Evolutionary conservation across 2,797 vertebrate species (phyloP), one percentile per base, ranked within the genome.

Genomic region (Enteromius mattozi): DNA sequence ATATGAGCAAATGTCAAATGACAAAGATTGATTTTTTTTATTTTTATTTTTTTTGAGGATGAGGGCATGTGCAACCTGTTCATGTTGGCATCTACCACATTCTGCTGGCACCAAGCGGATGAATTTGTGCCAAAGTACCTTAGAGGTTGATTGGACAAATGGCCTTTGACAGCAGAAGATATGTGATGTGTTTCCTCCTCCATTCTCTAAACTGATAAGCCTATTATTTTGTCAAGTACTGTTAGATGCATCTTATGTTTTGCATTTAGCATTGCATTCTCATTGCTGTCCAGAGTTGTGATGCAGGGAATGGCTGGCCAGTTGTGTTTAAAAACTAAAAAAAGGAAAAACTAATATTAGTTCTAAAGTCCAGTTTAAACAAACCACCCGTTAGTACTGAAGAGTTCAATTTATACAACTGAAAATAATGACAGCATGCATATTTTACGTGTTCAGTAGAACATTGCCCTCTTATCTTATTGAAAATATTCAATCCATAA

Each of bases 131-230:
- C 75, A 40, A 8, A 61, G 35, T 42, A 59, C 14, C 54, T 14
- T 24, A 16, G 3, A 59, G 75, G 59, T 40, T 77, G 35, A 59
- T 24, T 77, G 54, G 35, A 77, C n/a, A 77, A 77, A 77, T 59
- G 13, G 21, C 51, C 51, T 59, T 59, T 76, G 51, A 9, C 51
- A 77, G 14, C 51, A 59, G 37, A 59, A 24, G 21, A 77, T 35
- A 54, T n/a, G 49, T 13, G 33, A 75, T 13, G 19, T 7, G 30
- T 35, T 24, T 45, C 35, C 40, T 45, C n/a, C 37, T 14, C 13
- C 14, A 30, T 1, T 24, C n/a, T n/a, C 12, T 42, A 1, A 70
- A 24, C 21, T 42, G 68, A 70, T 24, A 14, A 45, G 6, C 21
- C 68, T 45, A 27, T 27, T 45, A 45, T 27, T 71, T 71, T 47